Conservation (phyloP, 2,113 vertebrate genomes). For the Perca fluviatilis region DNA sequence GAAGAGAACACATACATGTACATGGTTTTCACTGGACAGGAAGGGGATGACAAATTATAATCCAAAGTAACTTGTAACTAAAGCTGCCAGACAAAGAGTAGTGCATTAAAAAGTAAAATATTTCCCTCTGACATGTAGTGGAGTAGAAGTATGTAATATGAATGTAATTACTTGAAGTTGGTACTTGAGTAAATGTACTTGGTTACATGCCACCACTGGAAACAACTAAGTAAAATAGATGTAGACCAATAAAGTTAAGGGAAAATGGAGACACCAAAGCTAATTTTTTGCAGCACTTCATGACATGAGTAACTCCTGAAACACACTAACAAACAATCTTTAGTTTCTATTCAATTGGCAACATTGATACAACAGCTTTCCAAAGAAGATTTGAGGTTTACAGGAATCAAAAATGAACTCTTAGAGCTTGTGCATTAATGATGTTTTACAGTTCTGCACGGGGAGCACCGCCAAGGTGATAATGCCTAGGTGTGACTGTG, state of each 20-base stretch:
- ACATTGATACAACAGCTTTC: neutral
- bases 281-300: neutral
- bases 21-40: too few species aligned
- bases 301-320: neutral
- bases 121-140: too few species aligned
- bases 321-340: neutral
- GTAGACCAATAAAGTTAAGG: neutral
- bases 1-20: too few species aligned
- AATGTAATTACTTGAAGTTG: too few species aligned
- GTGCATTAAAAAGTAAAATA: too few species aligned
- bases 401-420: neutral
- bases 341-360: neutral
- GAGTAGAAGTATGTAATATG: too few species aligned
- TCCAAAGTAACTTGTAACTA: too few species aligned
- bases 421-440: neutral
- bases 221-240: neutral
- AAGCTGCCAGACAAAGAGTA: too few species aligned
- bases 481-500: neutral
- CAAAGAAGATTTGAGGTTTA: neutral
- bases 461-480: constrained; percentile 12
- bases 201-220: neutral
- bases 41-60: too few species aligned
- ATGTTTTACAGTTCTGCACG: constrained; percentile 20
- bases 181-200: too few species aligned
- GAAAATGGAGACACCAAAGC: neutral